Evolutionary conservation across 2,113 vertebrate genomes (phyloP).

Genomic region (Aegithalos caudatus): DNA sequence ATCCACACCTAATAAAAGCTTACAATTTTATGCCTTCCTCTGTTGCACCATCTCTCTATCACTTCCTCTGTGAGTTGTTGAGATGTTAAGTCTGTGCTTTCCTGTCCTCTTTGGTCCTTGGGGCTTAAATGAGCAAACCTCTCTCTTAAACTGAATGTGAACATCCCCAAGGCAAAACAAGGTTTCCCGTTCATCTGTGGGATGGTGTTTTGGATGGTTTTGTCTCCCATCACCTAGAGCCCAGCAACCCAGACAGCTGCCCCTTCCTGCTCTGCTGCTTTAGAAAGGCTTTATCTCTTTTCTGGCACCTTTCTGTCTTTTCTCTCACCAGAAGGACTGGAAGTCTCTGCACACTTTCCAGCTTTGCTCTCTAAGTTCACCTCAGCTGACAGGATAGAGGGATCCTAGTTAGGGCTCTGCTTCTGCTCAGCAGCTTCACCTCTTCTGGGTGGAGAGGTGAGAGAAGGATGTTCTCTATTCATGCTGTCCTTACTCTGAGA

Average conservation of each 20-base stretch:
- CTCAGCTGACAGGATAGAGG: background rate
- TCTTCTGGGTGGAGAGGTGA: background rate
- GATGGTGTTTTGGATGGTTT: background rate
- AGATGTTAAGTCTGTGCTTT: slow-evolving; percentile 4
- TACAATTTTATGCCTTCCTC: background rate
- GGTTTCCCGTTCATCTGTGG: background rate
- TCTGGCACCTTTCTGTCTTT: background rate
- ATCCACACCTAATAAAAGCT: background rate
- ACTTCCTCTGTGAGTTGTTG: background rate
- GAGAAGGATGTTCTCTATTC: background rate
- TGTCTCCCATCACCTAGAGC: background rate
- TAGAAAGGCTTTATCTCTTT: background rate
- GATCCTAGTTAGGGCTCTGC: background rate
- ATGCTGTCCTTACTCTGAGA: background rate
- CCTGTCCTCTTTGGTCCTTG: background rate
- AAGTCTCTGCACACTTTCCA: background rate
- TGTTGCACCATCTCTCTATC: background rate
- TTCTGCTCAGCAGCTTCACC: background rate
- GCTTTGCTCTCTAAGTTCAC: background rate
- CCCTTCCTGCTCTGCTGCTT: background rate
- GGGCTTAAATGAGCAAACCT: background rate
- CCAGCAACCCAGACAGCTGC: background rate
- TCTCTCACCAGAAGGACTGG: background rate
- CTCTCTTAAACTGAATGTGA: background rate
- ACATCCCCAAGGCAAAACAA: background rate